A percentile compares a stretch with the other conserved stretches of the same genome.
These are phyloP conservation scores for Saguinus midas DNA, from an alignment of 2,113 vertebrate genomes.

Conservation along the genomic window DNA sequence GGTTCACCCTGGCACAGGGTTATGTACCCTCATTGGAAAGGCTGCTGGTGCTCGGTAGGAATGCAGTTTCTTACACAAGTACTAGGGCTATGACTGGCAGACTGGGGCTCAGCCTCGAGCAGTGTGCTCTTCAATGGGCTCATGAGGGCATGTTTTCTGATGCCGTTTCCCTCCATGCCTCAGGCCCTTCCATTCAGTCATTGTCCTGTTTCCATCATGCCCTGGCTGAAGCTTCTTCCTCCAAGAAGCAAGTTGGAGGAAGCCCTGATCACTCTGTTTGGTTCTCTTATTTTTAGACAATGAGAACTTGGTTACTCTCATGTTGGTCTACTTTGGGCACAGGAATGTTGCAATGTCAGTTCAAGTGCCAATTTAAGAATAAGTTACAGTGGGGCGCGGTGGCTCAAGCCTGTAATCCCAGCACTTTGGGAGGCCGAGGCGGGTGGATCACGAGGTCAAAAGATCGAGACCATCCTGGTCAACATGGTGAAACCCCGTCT, in stretches of 20 bases:
- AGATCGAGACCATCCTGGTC: no score
- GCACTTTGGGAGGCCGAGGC: no score
- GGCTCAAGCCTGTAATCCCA: no score
- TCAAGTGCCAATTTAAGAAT: not conserved
- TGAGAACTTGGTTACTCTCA: not conserved
- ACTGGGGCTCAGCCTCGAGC: fast-evolving
- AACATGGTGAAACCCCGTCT: no score
- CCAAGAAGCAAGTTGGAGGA: no score
- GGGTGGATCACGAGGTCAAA: no score
- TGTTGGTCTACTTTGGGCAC: not conserved
- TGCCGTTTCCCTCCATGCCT: fast-evolving
- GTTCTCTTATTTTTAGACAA: not conserved
- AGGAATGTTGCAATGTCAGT: no score
- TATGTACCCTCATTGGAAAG: fast-evolving
- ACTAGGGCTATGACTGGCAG: fast-evolving
- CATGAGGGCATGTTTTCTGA: not conserved
- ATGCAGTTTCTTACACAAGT: fast-evolving
- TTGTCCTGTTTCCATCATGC: not conserved
- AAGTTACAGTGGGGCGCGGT: no score
- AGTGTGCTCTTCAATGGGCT: no score
- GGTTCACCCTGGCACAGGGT: not conserved
- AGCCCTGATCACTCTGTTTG: not conserved
- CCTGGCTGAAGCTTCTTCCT: not conserved
- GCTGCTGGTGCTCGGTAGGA: no score
- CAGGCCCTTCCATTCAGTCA: not conserved